A percentile compares a stretch with the other conserved stretches of the same genome.
These are phyloP conservation scores for Pycnomerus fuliginosus DNA, from an alignment of 2,888 invertebrate species.

Conservation along the genomic window DNA sequence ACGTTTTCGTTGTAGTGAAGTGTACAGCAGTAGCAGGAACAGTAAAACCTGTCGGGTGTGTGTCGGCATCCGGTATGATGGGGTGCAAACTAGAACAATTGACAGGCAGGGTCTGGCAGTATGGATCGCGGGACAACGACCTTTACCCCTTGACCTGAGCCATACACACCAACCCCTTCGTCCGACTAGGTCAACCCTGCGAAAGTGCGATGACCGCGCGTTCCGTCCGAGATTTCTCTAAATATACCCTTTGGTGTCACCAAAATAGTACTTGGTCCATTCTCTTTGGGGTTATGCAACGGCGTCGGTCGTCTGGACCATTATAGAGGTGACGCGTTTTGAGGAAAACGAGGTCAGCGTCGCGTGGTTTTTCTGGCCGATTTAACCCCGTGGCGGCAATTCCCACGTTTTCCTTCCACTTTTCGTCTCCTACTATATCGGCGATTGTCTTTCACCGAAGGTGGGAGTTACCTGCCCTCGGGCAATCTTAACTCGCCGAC, in stretches of 20 bases:
- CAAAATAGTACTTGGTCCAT: constrained; percentile 20
- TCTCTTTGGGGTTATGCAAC: constrained; percentile 19
- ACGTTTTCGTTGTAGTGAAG: too few species aligned
- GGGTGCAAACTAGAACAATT: neutral
- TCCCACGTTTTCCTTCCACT: neutral
- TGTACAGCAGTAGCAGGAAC: too few species aligned
- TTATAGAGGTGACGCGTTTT: constrained; percentile 19
- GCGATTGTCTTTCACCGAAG: neutral
- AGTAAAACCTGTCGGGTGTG: constrained; percentile 18
- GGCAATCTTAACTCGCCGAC: constrained; percentile 24
- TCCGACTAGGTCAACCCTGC: constrained; percentile 26
- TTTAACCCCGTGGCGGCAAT: neutral
- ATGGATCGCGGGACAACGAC: constrained; percentile 24
- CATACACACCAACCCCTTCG: constrained; percentile 13
- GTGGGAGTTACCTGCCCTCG: constrained; percentile 31
- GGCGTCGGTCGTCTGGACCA: constrained; percentile 15
- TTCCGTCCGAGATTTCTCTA: constrained; percentile 21
- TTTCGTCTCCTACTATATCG: too few species aligned
- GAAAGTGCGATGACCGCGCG: constrained; percentile 28
- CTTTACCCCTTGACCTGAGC: constrained; percentile 27
- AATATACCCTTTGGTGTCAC: constrained; percentile 19
- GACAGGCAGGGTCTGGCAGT: too few species aligned
- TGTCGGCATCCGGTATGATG: constrained; percentile 1
- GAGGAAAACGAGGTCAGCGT: constrained; percentile 11
- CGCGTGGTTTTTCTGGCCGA: neutral